phyloP scores from a whole-genome alignment of 2,113 vertebrate species.

The Cynocephalus volans region DNA sequence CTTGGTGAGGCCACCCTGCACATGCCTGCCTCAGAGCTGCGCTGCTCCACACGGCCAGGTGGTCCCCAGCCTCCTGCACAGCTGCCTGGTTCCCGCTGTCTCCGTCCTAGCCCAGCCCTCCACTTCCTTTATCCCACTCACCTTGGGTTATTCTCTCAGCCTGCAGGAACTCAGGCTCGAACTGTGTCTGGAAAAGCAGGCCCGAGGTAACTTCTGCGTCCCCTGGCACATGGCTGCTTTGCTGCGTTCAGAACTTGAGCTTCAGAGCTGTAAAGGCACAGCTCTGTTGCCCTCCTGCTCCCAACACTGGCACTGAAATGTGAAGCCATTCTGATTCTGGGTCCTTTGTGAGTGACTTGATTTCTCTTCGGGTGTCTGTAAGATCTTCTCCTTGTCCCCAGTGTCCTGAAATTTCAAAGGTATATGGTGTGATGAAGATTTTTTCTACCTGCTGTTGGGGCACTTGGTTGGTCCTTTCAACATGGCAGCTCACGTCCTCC shows the following conservation, averaged over 20 bases:
- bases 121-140: rapidly evolving
- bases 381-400: not conserved
- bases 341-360: rapidly evolving
- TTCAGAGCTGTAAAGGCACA: rapidly evolving
- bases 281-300: rapidly evolving
- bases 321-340: not conserved
- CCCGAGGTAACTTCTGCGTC: rapidly evolving
- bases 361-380: no score
- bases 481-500: not conserved
- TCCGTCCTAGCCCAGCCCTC: rapidly evolving
- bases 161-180: not conserved
- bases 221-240: rapidly evolving
- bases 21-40: not conserved
- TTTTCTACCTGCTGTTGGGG: rapidly evolving
- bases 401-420: rapidly evolving
- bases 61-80: rapidly evolving
- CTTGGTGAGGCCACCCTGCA: not conserved
- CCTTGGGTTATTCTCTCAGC: not conserved
- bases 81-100: not conserved
- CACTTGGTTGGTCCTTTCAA: not conserved
- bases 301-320: rapidly evolving
- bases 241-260: not conserved
- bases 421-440: rapidly evolving
- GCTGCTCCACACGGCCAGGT: rapidly evolving
- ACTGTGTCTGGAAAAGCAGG: not conserved